Percentiles rank a stretch among this genome's conserved stretches.
Evolutionary conservation across 2,888 invertebrate genomes (phyloP).

Genomic region (Neoascia interrupta): DNA sequence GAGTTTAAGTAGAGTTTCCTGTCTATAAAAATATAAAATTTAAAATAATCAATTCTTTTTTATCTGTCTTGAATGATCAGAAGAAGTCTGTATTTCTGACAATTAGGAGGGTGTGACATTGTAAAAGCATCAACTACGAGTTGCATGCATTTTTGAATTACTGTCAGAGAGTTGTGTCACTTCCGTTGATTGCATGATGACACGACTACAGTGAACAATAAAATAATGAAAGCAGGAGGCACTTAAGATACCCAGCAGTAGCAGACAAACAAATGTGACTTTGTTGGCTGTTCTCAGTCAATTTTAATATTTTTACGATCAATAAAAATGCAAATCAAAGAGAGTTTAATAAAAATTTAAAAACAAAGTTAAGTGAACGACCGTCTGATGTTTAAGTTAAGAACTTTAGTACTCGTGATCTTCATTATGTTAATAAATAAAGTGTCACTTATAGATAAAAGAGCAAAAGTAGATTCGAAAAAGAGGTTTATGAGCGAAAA

Average conservation of each 20-base stretch:
- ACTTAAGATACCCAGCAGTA: conserved; percentile 1
- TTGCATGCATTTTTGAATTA: conserved; percentile 15
- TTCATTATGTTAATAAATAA: too few species aligned
- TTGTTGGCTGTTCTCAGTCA: background rate
- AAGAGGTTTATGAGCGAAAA: too few species aligned
- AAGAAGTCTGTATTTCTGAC: too few species aligned
- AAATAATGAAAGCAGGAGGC: conserved; percentile 2
- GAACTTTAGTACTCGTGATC: too few species aligned
- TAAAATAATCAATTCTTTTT: too few species aligned
- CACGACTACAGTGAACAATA: background rate
- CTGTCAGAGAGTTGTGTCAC: conserved; percentile 12
- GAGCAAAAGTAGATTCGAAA: too few species aligned
- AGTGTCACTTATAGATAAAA: too few species aligned
- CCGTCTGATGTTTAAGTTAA: too few species aligned
- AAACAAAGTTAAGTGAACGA: background rate
- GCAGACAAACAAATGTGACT: conserved; percentile 17
- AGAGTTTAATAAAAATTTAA: conserved; percentile 11
- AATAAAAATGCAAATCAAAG: conserved; percentile 49
- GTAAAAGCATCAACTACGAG: conserved; percentile 6
- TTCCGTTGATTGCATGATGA: conserved; percentile 21
- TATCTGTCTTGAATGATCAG: too few species aligned
- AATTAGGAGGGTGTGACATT: background rate
- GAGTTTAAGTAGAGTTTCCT: conserved; percentile 2
- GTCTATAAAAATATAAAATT: background rate
- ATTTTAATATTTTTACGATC: conserved; percentile 29